These are phyloP conservation scores for Zophobas morio DNA, from an alignment of 1,140 invertebrate species.

Conservation along the genomic window DNA sequence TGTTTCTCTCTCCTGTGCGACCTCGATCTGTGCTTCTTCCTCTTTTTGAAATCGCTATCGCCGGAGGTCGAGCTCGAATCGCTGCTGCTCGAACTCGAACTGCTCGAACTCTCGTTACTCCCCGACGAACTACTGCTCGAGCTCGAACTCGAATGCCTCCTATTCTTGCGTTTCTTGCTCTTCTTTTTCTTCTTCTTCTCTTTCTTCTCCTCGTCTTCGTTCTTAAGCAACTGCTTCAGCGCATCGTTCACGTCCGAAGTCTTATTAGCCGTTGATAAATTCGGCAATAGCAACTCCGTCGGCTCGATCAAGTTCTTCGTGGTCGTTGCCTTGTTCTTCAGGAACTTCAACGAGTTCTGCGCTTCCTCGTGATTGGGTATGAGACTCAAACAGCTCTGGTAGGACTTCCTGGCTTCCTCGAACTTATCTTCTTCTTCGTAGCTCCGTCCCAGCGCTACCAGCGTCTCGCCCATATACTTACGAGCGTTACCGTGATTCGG, in stretches of 20 bases:
- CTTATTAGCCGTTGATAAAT: slow-evolving; percentile 64
- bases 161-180: slow-evolving; percentile 79
- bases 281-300: slow-evolving; percentile 72
- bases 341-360: slow-evolving; percentile 83
- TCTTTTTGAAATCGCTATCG: slow-evolving; percentile 74
- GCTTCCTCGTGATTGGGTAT: slow-evolving; percentile 89
- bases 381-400: slow-evolving; percentile 85
- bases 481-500: slow-evolving; percentile 93
- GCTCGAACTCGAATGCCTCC: slow-evolving; percentile 73
- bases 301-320: slow-evolving; percentile 74
- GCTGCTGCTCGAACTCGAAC: slow-evolving; percentile 72
- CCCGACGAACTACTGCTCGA: slow-evolving; percentile 76
- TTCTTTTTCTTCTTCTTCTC: slow-evolving; percentile 82
- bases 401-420: slow-evolving; percentile 87
- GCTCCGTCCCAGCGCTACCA: slow-evolving; percentile 87
- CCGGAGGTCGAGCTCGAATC: slow-evolving; percentile 74
- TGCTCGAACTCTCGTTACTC: slow-evolving; percentile 69
- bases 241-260: slow-evolving; percentile 76
- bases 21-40: slow-evolving; percentile 74
- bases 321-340: slow-evolving; percentile 77
- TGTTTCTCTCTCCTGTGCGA: slow-evolving; percentile 76
- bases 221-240: slow-evolving; percentile 74
- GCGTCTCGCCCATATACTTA: slow-evolving; percentile 94
- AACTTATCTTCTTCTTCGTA: slow-evolving; percentile 89
- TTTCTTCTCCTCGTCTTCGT: slow-evolving; percentile 75